Evolutionary conservation across 2,888 invertebrate genomes (phyloP).

Genomic region (Phaonia tiefii): DNA sequence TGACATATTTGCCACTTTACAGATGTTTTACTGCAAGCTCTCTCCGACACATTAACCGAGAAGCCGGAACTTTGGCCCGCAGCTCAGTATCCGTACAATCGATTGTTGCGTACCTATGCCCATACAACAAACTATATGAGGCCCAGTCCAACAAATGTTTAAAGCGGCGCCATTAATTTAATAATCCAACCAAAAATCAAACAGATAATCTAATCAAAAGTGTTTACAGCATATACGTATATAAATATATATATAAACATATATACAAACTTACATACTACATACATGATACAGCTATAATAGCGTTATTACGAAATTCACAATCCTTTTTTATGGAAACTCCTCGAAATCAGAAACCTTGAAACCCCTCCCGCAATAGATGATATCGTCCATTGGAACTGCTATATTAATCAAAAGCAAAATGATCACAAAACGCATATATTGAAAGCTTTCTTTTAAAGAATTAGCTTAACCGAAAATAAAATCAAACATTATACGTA

Average conservation of each 20-base stretch:
- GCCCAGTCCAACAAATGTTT: slow-evolving; percentile 60
- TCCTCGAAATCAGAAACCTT: slow-evolving; percentile 1
- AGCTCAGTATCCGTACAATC: slow-evolving; percentile 80
- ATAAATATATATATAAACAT: slow-evolving; percentile 41
- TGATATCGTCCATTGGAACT: slow-evolving; percentile 10
- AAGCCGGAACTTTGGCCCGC: slow-evolving; percentile 85
- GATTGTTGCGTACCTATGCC: slow-evolving; percentile 74
- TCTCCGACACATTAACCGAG: slow-evolving; percentile 87
- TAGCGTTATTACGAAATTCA: slow-evolving; percentile 9
- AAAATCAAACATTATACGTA: not conserved
- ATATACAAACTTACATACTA: slow-evolving; percentile 21
- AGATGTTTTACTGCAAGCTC: slow-evolving; percentile 89
- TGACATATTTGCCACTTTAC: slow-evolving; percentile 68
- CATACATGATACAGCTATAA: slow-evolving; percentile 36
- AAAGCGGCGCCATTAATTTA: slow-evolving; percentile 4
- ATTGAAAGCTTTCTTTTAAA: slow-evolving; percentile 2
- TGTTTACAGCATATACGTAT: slow-evolving; percentile 22
- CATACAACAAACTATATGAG: slow-evolving; percentile 64
- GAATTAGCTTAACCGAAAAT: slow-evolving; percentile 16
- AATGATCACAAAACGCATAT: not conserved
- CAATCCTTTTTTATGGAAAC: slow-evolving; percentile 22
- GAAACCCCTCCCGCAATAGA: not conserved
- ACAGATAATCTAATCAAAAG: slow-evolving; percentile 14
- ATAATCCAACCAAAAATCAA: not conserved
- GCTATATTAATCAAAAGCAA: not conserved